Base-by-base conservation (phyloP, 2,888 invertebrate species). In the Microdon myrmicae region DNA sequence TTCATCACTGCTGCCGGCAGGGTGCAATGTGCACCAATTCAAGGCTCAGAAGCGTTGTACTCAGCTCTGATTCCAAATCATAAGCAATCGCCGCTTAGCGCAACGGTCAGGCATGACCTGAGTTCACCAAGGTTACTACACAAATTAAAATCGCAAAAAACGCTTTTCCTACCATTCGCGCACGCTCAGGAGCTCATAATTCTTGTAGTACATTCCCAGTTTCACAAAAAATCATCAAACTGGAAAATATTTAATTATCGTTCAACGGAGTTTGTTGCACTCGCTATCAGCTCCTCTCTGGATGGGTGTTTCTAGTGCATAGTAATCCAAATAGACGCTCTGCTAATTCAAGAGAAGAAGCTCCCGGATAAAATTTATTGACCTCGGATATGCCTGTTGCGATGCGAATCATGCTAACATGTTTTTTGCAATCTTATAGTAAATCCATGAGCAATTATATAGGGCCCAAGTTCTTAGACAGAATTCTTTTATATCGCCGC, bases 51-150 rank as follows among this genome's bases (percentile, higher is more conserved):
- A 29, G 47, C 37, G 28, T 7, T 20, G 17, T 25, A 54, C 38
- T 51, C 34, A 51, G 45, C 35, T 59, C 20, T 20, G 47, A 39
- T 53, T 41, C 28, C 10, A 49, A 45, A 56, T 49, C 56, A 51
- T 16, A 41, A 51, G 47, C 41, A 22, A 51, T 41, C 49, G 29
- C 49, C 58, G 58, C 58, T 58, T 58, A 51, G 64, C 64, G 64
- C 53, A 58, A 66, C 64, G 58, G 64, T 66, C 64, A 66, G 64
- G 64, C 64, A 58, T 66, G 64, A 66, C 61, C 61, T 64, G 60
- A 61, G 60, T 61, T 61, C 60, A 61, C 28, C 58, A 64, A 64
- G 64, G 58, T 64, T 58, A 64, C 58, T 47, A 43, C n/a, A 45
- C 45, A 64, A 64, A 58, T 64, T 64, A 51, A 58, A 58, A 51